phyloP scores from a whole-genome alignment of 30 jellyfish, hydroid and myxozoan genomes.

The Calvadosia cruxmelitensis region DNA sequence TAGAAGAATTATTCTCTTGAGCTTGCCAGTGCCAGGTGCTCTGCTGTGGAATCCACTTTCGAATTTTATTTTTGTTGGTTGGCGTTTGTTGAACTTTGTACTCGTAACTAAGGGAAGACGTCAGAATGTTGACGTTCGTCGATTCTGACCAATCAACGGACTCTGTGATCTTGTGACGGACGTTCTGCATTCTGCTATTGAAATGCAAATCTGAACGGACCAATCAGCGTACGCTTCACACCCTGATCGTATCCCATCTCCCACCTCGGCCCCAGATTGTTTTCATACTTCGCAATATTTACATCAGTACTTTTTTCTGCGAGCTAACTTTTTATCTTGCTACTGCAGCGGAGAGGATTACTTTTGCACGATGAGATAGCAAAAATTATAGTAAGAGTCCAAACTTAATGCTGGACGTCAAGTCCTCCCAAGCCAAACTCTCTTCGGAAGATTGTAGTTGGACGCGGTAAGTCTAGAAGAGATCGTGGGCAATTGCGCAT shows the following conservation, averaged over 20 bases:
- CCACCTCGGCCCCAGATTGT: not conserved
- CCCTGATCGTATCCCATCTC: not conserved
- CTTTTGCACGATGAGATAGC: not conserved
- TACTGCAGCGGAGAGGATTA: not conserved
- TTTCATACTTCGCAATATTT: not conserved
- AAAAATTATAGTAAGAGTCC: not conserved
- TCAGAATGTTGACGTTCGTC: not conserved
- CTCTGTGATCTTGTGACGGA: not conserved
- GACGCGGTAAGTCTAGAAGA: not conserved
- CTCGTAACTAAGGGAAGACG: no score
- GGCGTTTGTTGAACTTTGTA: no score
- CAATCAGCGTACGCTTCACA: not conserved
- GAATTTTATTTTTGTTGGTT: no score
- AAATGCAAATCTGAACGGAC: not conserved
- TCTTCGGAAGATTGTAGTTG: constrained; percentile 1
- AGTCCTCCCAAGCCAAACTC: not conserved
- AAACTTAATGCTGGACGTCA: not conserved
- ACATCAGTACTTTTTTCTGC: not conserved
- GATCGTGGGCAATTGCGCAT: no score
- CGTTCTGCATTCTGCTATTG: not conserved
- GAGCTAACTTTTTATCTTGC: not conserved
- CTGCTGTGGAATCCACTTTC: no score
- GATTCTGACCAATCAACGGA: not conserved
- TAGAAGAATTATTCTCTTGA: no score
- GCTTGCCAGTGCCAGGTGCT: no score